A percentile compares a stretch with the other conserved stretches of the same genome.
These are phyloP conservation scores for Apogon talboti DNA, from an alignment of 2,797 vertebrate genomes.

Conservation along the genomic window DNA sequence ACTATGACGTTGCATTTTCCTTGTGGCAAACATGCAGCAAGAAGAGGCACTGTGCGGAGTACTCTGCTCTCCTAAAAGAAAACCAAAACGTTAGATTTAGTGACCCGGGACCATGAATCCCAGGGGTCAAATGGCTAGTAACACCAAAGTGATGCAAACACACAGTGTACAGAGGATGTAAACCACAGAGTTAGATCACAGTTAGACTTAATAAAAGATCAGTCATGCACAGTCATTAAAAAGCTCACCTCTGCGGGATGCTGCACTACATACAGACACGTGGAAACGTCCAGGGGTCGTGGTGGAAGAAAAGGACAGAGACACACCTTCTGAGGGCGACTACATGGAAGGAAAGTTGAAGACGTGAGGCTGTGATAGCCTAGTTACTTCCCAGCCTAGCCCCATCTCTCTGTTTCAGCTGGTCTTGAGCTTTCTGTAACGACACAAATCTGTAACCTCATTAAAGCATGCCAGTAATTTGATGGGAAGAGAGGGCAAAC, in stretches of 20 bases:
- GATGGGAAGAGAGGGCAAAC: neutral
- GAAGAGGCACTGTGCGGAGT: conserved; percentile 93
- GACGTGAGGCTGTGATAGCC: conserved; percentile 52
- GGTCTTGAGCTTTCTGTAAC: conserved; percentile 34
- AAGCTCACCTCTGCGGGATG: conserved; percentile 96
- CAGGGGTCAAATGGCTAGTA: neutral
- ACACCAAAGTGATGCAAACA: no score
- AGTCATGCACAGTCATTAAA: neutral
- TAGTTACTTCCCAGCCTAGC: conserved; percentile 28
- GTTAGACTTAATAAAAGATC: no score
- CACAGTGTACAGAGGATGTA: no score
- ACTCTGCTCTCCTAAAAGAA: conserved; percentile 90
- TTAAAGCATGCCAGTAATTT: conserved; percentile 39
- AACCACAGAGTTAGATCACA: no score
- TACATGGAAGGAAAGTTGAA: conserved; percentile 73
- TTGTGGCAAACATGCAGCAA: conserved; percentile 91
- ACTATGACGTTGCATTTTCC: conserved; percentile 93
- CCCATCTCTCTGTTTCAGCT: conserved; percentile 36
- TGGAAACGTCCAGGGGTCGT: conserved; percentile 90
- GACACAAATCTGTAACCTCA: conserved; percentile 49
- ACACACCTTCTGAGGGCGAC: conserved; percentile 97
- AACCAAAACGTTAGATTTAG: neutral
- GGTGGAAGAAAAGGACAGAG: conserved; percentile 95
- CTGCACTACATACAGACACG: conserved; percentile 93
- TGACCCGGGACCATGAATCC: neutral